Conservation (phyloP, 2,113 vertebrate species). For the Galeopterus variegatus region DNA sequence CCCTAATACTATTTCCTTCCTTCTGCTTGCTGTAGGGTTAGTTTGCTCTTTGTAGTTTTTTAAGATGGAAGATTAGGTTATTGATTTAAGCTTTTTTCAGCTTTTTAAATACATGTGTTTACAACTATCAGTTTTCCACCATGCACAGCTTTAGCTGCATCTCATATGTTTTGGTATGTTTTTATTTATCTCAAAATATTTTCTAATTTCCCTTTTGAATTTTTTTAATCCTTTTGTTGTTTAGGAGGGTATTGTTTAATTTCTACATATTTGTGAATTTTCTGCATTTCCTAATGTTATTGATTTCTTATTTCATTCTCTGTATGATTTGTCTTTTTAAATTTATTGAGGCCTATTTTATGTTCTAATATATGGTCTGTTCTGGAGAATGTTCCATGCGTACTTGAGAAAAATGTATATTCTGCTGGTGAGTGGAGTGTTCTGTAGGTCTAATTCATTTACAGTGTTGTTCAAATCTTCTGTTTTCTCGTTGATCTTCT, state of each 20-base stretch:
- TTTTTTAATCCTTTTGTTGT: not conserved
- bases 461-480: not conserved
- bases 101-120: not conserved
- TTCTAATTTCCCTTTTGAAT: not conserved
- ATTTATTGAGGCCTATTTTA: not conserved
- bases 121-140: not conserved
- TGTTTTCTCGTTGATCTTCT: not conserved
- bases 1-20: not conserved
- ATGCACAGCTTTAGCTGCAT: not conserved
- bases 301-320: not conserved
- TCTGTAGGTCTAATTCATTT: not conserved
- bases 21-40: not conserved
- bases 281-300: not conserved
- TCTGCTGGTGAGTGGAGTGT: not conserved
- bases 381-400: not conserved
- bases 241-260: not conserved
- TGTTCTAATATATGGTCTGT: not conserved
- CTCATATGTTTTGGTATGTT: not conserved
- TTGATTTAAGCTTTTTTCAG: slow-evolving; percentile 1
- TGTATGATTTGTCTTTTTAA: not conserved
- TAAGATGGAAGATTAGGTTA: not conserved
- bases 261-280: not conserved
- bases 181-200: not conserved
- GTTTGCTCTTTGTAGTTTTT: not conserved
- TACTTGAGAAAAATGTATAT: not conserved